Conservation (phyloP, 2,888 invertebrate genomes). For the Erannis defoliaria region DNA sequence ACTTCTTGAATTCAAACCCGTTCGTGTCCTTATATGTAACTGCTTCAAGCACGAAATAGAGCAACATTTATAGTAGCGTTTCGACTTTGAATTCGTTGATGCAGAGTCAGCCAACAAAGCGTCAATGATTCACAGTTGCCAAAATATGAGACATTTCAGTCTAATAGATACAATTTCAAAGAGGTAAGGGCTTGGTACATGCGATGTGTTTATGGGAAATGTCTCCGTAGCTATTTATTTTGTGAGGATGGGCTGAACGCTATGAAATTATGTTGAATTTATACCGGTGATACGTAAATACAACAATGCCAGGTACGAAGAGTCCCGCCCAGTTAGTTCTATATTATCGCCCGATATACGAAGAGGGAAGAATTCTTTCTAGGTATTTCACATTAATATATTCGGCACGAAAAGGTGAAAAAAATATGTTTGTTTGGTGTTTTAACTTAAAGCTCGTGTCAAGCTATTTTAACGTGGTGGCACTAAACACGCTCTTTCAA, state of each 20-base stretch:
- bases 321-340: slow-evolving; percentile 16
- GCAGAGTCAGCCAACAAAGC: background rate
- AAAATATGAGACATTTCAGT: too few relatives aligned
- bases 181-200: too few relatives aligned
- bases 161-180: too few relatives aligned
- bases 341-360: slow-evolving; percentile 12
- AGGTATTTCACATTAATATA: background rate
- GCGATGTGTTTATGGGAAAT: too few relatives aligned
- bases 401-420: background rate
- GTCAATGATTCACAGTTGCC: too few relatives aligned
- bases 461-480: background rate
- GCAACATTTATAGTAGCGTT: slow-evolving; percentile 47
- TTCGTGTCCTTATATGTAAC: slow-evolving; percentile 64
- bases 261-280: slow-evolving; percentile 16
- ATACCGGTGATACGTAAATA: background rate
- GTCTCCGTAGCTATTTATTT: too few relatives aligned
- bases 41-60: slow-evolving; percentile 58
- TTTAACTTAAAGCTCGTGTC: background rate
- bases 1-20: slow-evolving; percentile 79
- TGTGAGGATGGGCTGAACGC: too few relatives aligned
- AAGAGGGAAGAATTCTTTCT: background rate
- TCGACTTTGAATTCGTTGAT: slow-evolving; percentile 23
- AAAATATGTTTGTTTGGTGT: background rate
- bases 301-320: slow-evolving; percentile 7
- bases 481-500: background rate